Evolutionary conservation across 2,888 invertebrate species (phyloP).

Genomic region (Perithous albicinctus): DNA sequence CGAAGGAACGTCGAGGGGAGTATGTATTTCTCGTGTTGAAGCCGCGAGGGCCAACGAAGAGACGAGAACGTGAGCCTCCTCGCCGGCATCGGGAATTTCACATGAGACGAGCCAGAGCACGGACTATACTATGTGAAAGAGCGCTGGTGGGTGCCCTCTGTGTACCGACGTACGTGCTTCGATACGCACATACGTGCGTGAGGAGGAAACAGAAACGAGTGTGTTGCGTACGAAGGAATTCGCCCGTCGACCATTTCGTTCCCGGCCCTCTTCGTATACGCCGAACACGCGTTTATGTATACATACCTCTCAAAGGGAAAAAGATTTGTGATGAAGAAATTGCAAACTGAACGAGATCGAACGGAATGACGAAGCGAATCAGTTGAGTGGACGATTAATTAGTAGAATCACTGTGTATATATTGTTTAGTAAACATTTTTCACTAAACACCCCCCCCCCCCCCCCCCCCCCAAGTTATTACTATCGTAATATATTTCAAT

Average conservation of each 20-base stretch:
- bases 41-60: constrained; percentile 22
- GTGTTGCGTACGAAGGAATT: constrained; percentile 55
- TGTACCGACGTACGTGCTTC: constrained; percentile 41
- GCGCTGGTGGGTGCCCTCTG: constrained; percentile 11
- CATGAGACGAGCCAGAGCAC: neutral
- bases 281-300: neutral
- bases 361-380: constrained; percentile 20
- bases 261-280: neutral
- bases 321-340: constrained; percentile 50
- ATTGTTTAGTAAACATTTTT: neutral
- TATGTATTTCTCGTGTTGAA: constrained; percentile 9
- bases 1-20: neutral
- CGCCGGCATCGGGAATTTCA: constrained; percentile 30
- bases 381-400: constrained; percentile 46
- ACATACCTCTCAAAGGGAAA: neutral
- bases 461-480: neutral
- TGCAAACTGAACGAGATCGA: constrained; percentile 24
- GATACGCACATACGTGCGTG: constrained; percentile 58
- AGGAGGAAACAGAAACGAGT: constrained; percentile 67
- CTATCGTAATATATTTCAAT: neutral
- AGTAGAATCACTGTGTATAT: neutral
- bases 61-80: constrained; percentile 8
- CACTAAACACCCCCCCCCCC: no score
- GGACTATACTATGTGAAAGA: neutral
- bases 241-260: constrained; percentile 66